Percentiles rank a stretch among this genome's conserved stretches.
phyloP scores from a whole-genome alignment of 2,888 invertebrate genomes.

The Amaurobius ferox region DNA sequence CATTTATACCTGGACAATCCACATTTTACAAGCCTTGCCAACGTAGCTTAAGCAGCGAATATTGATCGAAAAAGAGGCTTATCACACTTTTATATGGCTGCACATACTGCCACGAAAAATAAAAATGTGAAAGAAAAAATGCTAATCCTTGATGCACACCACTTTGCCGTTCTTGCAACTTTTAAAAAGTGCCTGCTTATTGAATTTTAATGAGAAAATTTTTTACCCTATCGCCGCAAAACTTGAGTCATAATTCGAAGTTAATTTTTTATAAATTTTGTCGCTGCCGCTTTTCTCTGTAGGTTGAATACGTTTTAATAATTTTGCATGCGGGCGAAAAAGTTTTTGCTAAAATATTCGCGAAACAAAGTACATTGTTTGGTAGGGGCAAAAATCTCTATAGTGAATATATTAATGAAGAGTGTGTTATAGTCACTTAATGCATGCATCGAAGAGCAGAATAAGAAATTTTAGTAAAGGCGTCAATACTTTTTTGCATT shows the following conservation, averaged over 20 bases:
- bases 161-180: constrained; percentile 41
- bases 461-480: constrained; percentile 54
- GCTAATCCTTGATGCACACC: constrained; percentile 43
- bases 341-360: constrained; percentile 64
- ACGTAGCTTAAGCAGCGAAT: neutral
- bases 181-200: constrained; percentile 61
- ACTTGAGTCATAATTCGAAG: constrained; percentile 68
- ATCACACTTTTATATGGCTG: constrained; percentile 54
- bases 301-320: constrained; percentile 68
- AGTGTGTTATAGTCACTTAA: constrained; percentile 60
- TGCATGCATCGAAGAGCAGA: constrained; percentile 28
- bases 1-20: neutral
- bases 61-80: constrained; percentile 25
- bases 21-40: neutral
- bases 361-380: constrained; percentile 67
- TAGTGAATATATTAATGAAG: constrained; percentile 70
- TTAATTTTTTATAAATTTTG: constrained; percentile 71
- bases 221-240: constrained; percentile 48
- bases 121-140: constrained; percentile 51
- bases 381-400: constrained; percentile 32
- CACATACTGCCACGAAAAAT: constrained; percentile 46
- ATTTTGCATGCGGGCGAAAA: constrained; percentile 58
- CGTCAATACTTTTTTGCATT: constrained; percentile 34
- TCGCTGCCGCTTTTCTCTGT: constrained; percentile 42
- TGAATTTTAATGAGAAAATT: constrained; percentile 64